Evolutionary conservation across 2,888 invertebrate genomes (phyloP).

Genomic region (Dusona sp.): DNA sequence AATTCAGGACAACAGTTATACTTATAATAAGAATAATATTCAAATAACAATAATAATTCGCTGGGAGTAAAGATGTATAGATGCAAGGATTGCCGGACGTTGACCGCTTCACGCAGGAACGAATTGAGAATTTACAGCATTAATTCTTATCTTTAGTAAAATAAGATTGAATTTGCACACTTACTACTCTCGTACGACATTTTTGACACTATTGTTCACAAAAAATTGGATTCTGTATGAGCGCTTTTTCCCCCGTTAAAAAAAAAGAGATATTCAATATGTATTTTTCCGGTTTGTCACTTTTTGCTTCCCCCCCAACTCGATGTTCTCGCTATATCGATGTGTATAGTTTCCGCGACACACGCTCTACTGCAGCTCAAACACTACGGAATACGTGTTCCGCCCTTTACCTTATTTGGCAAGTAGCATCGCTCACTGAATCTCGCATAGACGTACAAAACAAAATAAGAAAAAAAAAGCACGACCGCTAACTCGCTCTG

Average conservation of each 20-base stretch:
- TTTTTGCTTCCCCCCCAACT: slow-evolving; percentile 28
- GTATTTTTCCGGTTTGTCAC: slow-evolving; percentile 59
- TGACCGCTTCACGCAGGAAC: slow-evolving; percentile 43
- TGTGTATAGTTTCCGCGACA: slow-evolving; percentile 45
- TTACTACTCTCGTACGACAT: slow-evolving; percentile 83
- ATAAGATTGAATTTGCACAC: slow-evolving; percentile 62
- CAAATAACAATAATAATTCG: slow-evolving; percentile 2
- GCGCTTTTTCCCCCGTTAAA: slow-evolving; percentile 3
- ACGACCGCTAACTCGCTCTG: slow-evolving; percentile 21
- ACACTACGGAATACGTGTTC: slow-evolving; percentile 75
- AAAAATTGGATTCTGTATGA: slow-evolving; percentile 53
- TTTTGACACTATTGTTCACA: slow-evolving; percentile 70
- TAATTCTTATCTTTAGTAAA: slow-evolving; percentile 13
- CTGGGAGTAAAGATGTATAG: slow-evolving; percentile 16
- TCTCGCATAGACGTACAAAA: slow-evolving; percentile 43
- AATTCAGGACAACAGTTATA: not conserved
- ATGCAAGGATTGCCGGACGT: slow-evolving; percentile 62
- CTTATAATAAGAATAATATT: not conserved
- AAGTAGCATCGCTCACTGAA: slow-evolving; percentile 51
- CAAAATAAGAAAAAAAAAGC: not conserved
- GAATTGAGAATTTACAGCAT: slow-evolving; percentile 21
- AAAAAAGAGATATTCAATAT: slow-evolving; percentile 22
- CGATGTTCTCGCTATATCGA: slow-evolving; percentile 46
- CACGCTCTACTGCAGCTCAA: slow-evolving; percentile 55
- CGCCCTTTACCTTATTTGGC: slow-evolving; percentile 83